Percentiles rank a stretch among this genome's conserved stretches.
phyloP scores from a whole-genome alignment of 2,797 vertebrate species.

The Chlorospingus flavigularis region DNA sequence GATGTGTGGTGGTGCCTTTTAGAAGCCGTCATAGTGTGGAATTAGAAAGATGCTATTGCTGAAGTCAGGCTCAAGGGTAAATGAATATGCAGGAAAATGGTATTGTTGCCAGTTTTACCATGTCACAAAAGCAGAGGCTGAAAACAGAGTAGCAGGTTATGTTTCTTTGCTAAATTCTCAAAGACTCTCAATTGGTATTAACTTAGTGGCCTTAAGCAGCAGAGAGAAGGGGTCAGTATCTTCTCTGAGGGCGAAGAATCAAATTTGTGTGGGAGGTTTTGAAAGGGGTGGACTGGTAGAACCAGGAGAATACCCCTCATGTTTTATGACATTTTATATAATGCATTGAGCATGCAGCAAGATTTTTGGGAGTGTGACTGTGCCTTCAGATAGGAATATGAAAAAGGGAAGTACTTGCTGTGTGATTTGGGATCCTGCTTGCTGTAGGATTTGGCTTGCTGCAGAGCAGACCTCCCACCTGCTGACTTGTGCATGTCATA shows the following conservation, averaged over 20 bases:
- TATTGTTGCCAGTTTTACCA: background rate
- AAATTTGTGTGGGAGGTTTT: background rate
- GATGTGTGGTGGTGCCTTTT: background rate
- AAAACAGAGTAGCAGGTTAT: background rate
- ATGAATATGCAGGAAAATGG: background rate
- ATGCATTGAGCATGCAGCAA: background rate
- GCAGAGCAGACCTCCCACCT: background rate
- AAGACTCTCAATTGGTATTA: background rate
- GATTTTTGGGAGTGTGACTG: background rate
- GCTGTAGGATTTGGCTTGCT: background rate
- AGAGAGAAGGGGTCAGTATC: background rate
- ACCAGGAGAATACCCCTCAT: background rate
- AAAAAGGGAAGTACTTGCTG: background rate
- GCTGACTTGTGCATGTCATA: background rate
- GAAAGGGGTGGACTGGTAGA: background rate
- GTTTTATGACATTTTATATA: background rate
- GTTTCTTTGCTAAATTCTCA: background rate
- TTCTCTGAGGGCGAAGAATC: background rate
- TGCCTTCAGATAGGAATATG: background rate
- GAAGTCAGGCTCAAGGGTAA: background rate
- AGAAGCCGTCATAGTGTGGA: fast-evolving
- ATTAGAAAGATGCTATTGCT: background rate
- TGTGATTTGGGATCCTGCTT: too few relatives aligned
- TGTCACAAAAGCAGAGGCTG: background rate
- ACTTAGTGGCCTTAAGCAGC: background rate